These are phyloP conservation scores for Baryphthengus martii DNA, from an alignment of 2,113 vertebrate species.

Conservation along the genomic window DNA sequence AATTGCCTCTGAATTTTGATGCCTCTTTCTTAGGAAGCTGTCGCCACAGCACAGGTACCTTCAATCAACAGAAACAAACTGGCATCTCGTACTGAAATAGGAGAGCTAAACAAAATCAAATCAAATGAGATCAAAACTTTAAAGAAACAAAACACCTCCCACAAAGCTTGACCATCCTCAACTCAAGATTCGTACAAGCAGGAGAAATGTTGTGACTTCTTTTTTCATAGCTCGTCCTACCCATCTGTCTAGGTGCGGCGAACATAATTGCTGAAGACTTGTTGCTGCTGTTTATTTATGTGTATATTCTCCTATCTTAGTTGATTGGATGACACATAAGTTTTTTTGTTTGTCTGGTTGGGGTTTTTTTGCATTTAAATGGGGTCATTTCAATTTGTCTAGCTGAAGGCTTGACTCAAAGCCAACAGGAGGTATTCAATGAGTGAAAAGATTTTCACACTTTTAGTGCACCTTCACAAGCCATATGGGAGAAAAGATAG, in stretches of 20 bases:
- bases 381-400: background rate
- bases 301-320: background rate
- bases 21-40: background rate
- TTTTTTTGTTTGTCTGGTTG: no score
- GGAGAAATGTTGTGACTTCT: background rate
- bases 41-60: background rate
- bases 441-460: background rate
- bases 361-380: no score
- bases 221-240: background rate
- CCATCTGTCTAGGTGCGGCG: background rate
- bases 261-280: background rate
- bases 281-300: background rate
- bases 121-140: background rate
- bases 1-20: background rate
- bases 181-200: background rate
- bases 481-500: background rate
- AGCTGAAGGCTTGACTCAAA: background rate
- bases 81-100: background rate
- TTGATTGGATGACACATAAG: background rate
- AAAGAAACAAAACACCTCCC: background rate
- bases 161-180: background rate
- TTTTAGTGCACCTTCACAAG: background rate
- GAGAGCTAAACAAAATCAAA: background rate
- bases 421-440: background rate
- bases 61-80: background rate